Conservation (phyloP, 2,797 vertebrate species). For the Chaenodraco wilsoni region DNA sequence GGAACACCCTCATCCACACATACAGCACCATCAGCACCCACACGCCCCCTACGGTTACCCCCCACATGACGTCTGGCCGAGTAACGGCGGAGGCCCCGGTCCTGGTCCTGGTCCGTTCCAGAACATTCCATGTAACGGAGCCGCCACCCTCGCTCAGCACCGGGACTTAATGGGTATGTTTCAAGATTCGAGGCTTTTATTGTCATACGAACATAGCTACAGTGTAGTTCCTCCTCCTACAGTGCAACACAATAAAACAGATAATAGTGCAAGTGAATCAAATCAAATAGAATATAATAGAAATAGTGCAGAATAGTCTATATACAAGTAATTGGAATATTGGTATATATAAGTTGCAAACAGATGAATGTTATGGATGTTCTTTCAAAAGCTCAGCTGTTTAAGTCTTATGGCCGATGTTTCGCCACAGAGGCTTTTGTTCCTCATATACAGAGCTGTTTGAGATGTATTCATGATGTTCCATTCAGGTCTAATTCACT, state of each 20-base stretch:
- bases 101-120: slow-evolving; percentile 89
- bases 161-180: slow-evolving; percentile 92
- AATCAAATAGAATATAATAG: no score
- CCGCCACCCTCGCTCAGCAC: slow-evolving; percentile 87
- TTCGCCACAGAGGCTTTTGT: background rate
- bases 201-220: no score
- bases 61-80: slow-evolving; percentile 93
- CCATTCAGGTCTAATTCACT: background rate
- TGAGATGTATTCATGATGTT: slow-evolving; percentile 1
- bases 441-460: background rate
- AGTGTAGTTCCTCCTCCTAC: no score
- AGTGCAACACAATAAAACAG: no score
- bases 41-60: slow-evolving; percentile 88
- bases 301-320: no score
- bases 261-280: no score
- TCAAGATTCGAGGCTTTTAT: no score
- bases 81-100: slow-evolving; percentile 86
- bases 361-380: no score
- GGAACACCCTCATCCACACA: slow-evolving; percentile 85
- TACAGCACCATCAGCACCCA: slow-evolving; percentile 82
- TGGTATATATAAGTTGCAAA: no score
- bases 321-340: no score
- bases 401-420: no score
- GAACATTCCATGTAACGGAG: slow-evolving; percentile 99
- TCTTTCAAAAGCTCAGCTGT: no score